phyloP scores from a whole-genome alignment of 2,888 invertebrate species.

The Geotrupes spiniger region DNA sequence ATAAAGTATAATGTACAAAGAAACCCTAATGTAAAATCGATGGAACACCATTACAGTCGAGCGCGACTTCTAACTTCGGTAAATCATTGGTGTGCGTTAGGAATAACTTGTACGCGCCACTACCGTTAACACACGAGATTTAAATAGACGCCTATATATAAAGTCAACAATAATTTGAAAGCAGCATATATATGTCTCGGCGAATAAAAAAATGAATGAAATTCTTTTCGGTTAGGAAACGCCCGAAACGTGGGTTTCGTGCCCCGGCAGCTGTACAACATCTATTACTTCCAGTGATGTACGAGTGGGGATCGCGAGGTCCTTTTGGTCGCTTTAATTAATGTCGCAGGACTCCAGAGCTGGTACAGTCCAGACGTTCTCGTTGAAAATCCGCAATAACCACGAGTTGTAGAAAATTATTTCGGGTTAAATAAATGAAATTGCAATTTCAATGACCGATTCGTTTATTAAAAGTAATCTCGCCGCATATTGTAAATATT shows the following conservation, averaged over 20 bases:
- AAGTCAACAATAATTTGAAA: constrained; percentile 7
- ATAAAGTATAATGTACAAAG: constrained; percentile 55
- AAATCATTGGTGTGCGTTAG: constrained; percentile 41
- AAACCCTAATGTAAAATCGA: constrained; percentile 55
- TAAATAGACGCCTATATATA: constrained; percentile 9
- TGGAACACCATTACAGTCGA: constrained; percentile 51
- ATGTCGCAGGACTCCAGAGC: not conserved
- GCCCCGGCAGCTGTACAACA: constrained; percentile 27
- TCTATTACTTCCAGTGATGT: constrained; percentile 27
- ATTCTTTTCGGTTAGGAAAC: constrained; percentile 11
- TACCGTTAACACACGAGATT: not conserved
- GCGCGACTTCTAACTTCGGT: constrained; percentile 47
- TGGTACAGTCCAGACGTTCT: too few relatives aligned
- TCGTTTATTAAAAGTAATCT: too few relatives aligned
- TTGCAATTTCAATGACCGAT: too few relatives aligned
- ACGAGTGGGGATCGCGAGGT: constrained; percentile 21
- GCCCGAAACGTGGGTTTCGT: constrained; percentile 17
- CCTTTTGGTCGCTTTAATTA: constrained; percentile 16
- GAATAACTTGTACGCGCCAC: constrained; percentile 12
- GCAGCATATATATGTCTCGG: constrained; percentile 5
- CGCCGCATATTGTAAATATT: constrained; percentile 29
- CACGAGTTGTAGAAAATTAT: too few relatives aligned
- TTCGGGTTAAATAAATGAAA: too few relatives aligned
- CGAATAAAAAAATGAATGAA: constrained; percentile 19
- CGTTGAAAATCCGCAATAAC: too few relatives aligned